Evolutionary conservation across 2,888 invertebrate species (phyloP).

Genomic region (Embidobia sp.): DNA sequence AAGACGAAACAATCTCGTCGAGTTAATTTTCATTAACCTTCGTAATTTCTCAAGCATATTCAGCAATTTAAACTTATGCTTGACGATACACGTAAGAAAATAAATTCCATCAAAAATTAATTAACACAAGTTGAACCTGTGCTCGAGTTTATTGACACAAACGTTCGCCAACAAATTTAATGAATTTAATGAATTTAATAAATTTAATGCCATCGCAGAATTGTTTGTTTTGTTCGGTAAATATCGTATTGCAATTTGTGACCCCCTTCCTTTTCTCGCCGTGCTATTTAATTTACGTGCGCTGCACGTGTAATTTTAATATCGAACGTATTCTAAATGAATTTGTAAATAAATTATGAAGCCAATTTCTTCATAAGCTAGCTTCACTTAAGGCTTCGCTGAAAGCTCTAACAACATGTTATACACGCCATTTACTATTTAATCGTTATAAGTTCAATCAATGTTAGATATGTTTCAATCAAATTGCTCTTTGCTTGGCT

Average conservation of each 20-base stretch:
- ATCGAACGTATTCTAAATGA: constrained; percentile 41
- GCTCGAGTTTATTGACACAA: constrained; percentile 32
- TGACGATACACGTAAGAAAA: constrained; percentile 36
- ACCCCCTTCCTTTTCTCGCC: neutral
- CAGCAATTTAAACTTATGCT: constrained; percentile 36
- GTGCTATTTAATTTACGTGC: constrained; percentile 5
- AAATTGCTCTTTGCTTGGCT: no score
- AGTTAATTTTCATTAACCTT: constrained; percentile 47
- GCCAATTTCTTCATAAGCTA: constrained; percentile 48
- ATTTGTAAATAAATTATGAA: constrained; percentile 49
- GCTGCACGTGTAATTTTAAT: constrained; percentile 38
- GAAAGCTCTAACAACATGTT: constrained; percentile 38
- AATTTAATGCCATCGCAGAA: constrained; percentile 25
- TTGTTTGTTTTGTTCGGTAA: constrained; percentile 13
- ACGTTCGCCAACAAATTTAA: constrained; percentile 14
- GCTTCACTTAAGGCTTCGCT: constrained; percentile 27
- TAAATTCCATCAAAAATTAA: constrained; percentile 35
- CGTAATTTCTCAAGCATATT: constrained; percentile 51
- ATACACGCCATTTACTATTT: constrained; percentile 30
- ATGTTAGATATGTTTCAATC: constrained; percentile 3
- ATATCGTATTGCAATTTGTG: constrained; percentile 9
- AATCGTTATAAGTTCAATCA: constrained; percentile 28
- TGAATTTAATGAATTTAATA: constrained; percentile 36
- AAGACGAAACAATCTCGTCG: constrained; percentile 42
- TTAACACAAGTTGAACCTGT: constrained; percentile 19